Conservation (phyloP, 2,113 vertebrate species). For the Lanius collurio region DNA sequence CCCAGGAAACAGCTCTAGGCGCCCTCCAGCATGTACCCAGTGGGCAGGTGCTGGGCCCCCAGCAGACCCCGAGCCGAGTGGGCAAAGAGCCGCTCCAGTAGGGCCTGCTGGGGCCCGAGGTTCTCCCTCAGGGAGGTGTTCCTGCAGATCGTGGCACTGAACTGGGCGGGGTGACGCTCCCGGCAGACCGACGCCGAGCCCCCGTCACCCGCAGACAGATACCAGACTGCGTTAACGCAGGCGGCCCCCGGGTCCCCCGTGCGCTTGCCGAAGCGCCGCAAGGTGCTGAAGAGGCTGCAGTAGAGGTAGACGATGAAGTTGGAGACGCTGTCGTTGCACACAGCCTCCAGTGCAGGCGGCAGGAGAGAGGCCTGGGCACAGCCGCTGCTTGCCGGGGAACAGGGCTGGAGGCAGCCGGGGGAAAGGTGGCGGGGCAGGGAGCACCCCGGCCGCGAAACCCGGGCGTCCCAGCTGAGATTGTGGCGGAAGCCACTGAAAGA, state of each 20-base stretch:
- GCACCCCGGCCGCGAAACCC: neutral
- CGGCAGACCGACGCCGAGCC: slow-evolving; percentile 86
- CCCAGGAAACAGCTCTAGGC: slow-evolving; percentile 85
- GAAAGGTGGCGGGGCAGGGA: neutral
- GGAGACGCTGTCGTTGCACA: slow-evolving; percentile 82
- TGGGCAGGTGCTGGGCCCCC: neutral
- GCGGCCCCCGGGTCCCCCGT: neutral
- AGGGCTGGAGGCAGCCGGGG: neutral
- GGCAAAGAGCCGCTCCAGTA: slow-evolving; percentile 78
- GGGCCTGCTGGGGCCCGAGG: slow-evolving; percentile 72
- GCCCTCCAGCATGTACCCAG: slow-evolving; percentile 65
- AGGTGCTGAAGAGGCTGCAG: slow-evolving; percentile 80
- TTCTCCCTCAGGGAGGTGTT: slow-evolving; percentile 80
- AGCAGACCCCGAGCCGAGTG: slow-evolving; percentile 64
- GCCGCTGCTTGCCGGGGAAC: neutral
- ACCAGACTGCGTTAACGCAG: slow-evolving; percentile 81
- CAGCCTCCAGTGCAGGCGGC: slow-evolving; percentile 72
- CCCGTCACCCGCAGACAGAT: slow-evolving; percentile 79
- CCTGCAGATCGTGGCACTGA: slow-evolving; percentile 83
- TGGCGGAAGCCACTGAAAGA: neutral
- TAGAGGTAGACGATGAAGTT: slow-evolving; percentile 88
- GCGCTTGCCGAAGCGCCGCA: slow-evolving; percentile 38
- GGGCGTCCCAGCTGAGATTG: neutral
- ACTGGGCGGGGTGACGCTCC: slow-evolving; percentile 82
- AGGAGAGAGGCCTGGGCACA: neutral